Base-by-base conservation (phyloP, 2,888 invertebrate genomes). In the Perizoma flavofasciatum region DNA sequence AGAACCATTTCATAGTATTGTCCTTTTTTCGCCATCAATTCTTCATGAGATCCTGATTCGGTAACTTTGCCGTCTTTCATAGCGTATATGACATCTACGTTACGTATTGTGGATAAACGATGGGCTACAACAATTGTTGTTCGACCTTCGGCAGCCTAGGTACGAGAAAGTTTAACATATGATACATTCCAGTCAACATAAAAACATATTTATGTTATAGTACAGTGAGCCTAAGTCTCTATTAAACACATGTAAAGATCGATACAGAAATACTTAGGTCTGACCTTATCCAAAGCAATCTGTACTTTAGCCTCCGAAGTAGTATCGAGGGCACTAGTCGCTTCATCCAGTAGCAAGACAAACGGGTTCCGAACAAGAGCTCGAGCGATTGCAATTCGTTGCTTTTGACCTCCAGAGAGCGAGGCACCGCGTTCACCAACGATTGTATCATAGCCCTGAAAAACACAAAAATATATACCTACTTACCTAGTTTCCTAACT, bases 91-190 rank as follows among this genome's bases (percentile, higher is more conserved):
- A 77, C 37, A 44, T 95, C 93, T 0, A 95, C 96, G 58, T 93
- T 89, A 43, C 94, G 88, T 53, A 96, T 94, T 0, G 96, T 95
- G 0, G 95, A 94, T 43, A 97, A 87, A 10, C 97, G 93, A 85
- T 97, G 97, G 8, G 97, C 97, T 66, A 97, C 96, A 9, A 95
- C 95, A 35, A 97, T 93, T 64, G 96, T 96, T 0, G 97, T 97
- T 49, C 97, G 92, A 8, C 95, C 95, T 72, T 94, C 92, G 61
- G 95, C 93, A 0, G 96, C 97, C 81, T 83, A 48, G 10, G 7
- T 22, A 50, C 44, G n/a, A 32, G 11, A 44, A 9, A 22, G 22
- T 22, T 22, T 22, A 22, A 22, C 22, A 22, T 22, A 22, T 22
- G 3, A 22, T 22, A 22, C 1, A 22, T 22, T 1, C 22, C 22